A percentile compares a stretch with the other conserved stretches of the same genome.
phyloP scores from a whole-genome alignment of 2,113 vertebrate species.

The Fulica atra region DNA sequence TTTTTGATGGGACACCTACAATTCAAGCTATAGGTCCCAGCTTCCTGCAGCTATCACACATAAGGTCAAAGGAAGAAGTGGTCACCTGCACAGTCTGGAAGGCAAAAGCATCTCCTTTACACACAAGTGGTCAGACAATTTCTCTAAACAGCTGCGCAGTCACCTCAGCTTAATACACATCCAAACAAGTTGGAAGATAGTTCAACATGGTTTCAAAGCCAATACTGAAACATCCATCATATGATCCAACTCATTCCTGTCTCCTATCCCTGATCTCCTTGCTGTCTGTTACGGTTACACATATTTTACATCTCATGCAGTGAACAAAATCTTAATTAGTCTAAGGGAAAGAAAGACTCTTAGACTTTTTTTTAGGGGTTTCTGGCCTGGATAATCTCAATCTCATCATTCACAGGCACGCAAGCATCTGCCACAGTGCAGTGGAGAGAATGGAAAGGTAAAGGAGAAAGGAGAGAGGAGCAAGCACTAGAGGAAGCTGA shows the following conservation, averaged over 20 bases:
- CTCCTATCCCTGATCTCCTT: not conserved
- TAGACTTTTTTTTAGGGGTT: not conserved
- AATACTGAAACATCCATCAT: not conserved
- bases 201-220: not conserved
- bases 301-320: not conserved
- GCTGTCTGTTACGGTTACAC: not conserved
- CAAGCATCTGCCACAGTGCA: not conserved
- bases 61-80: not conserved
- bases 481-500: not conserved
- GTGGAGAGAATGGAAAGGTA: not conserved
- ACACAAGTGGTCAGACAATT: not conserved
- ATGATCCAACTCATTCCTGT: not conserved
- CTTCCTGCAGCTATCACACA: not conserved
- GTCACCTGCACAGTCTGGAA: not conserved
- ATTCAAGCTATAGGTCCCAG: not conserved
- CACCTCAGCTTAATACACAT: not conserved
- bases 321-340: not conserved
- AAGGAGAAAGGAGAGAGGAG: not conserved
- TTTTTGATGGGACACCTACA: not conserved
- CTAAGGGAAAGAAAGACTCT: not conserved
- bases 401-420: not conserved
- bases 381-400: fast-evolving
- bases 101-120: not conserved
- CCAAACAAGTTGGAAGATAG: not conserved
- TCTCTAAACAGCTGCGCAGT: not conserved